Conservation (phyloP, 2,797 vertebrate genomes). For the Chloroceryle amazona region DNA sequence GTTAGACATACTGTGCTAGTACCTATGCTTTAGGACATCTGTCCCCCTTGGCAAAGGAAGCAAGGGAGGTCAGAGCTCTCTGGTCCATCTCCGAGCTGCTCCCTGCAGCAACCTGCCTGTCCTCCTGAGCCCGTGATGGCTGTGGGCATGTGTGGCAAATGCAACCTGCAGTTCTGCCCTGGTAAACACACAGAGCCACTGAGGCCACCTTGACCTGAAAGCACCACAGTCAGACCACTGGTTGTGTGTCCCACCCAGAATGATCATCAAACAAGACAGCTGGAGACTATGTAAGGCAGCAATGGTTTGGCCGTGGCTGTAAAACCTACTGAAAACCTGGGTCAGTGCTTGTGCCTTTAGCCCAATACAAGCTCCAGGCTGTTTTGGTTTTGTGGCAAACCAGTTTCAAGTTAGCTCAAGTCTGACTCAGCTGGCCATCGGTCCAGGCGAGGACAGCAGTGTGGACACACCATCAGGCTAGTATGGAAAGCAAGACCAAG, state of each 20-base stretch:
- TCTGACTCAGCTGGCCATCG: background rate
- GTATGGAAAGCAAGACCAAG: background rate
- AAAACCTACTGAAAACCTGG: background rate
- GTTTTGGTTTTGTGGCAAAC: background rate
- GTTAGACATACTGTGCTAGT: background rate
- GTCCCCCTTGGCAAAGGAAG: background rate
- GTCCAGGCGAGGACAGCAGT: background rate
- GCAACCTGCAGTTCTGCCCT: background rate
- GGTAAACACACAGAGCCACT: background rate
- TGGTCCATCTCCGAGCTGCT: background rate
- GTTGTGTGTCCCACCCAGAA: background rate
- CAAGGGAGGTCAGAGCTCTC: background rate
- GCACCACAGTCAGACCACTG: background rate
- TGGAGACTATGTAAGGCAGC: background rate
- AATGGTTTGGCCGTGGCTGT: background rate
- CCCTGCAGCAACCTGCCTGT: background rate
- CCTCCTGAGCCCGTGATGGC: background rate
- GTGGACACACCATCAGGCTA: rapidly evolving
- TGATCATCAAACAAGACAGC: background rate
- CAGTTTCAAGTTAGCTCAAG: background rate
- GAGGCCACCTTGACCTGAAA: background rate
- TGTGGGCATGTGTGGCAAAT: background rate
- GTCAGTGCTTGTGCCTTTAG: rapidly evolving
- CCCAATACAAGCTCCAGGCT: background rate
- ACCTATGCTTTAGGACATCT: background rate